Conservation (phyloP, 2,113 vertebrate genomes). For the Notothenia rossii region DNA sequence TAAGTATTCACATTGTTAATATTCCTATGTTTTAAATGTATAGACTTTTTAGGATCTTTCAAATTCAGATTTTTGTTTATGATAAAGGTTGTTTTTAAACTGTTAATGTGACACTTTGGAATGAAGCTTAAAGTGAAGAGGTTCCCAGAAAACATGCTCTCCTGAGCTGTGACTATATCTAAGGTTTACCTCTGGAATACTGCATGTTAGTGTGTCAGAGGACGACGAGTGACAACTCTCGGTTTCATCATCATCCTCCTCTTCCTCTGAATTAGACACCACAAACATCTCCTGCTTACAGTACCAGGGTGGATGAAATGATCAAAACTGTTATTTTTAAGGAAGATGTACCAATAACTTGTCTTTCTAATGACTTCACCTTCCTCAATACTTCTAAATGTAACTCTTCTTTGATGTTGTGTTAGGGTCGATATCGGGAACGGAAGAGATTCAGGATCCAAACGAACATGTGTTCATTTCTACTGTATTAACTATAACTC, state of each 20-base stretch:
- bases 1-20: neutral
- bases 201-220: slow-evolving; percentile 84
- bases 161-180: neutral
- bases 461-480: too few species aligned
- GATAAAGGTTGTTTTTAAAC: neutral
- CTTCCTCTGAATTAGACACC: slow-evolving; percentile 66
- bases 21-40: too few species aligned
- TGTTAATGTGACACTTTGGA: neutral
- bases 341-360: neutral
- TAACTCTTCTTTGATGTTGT: neutral
- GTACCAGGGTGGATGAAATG: slow-evolving; percentile 31
- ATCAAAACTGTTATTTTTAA: slow-evolving; percentile 31
- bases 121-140: slow-evolving; percentile 29
- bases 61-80: neutral
- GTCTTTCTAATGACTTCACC: neutral
- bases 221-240: slow-evolving; percentile 80
- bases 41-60: too few species aligned
- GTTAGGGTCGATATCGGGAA: neutral
- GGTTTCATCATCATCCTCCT: slow-evolving; percentile 76
- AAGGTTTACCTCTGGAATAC: slow-evolving; percentile 82
- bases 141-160: slow-evolving; percentile 1
- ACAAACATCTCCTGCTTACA: slow-evolving; percentile 73
- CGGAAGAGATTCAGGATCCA: neutral
- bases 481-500: neutral
- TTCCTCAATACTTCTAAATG: neutral